Evolutionary conservation across 2,888 invertebrate genomes (phyloP).

Genomic region (Coremacera marginata): DNA sequence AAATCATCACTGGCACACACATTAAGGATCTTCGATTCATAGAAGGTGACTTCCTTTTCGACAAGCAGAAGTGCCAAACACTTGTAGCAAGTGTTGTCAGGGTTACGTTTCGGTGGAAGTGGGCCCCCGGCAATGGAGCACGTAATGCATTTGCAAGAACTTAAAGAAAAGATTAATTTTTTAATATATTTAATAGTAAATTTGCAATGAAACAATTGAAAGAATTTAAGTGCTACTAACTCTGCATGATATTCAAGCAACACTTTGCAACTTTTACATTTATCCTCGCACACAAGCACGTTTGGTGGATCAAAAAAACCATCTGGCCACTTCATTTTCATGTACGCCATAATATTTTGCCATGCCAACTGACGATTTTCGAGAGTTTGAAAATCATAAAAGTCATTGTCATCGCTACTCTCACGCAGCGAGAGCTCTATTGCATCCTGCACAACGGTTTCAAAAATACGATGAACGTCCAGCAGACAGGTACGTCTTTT

Average conservation of each 20-base stretch:
- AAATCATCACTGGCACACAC: constrained; percentile 66
- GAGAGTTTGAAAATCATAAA: constrained; percentile 65
- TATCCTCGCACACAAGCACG: constrained; percentile 61
- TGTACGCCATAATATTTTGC: constrained; percentile 66
- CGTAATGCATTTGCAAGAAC: constrained; percentile 67
- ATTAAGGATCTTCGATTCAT: constrained; percentile 66
- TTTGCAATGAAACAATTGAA: too few relatives aligned
- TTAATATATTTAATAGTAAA: too few relatives aligned
- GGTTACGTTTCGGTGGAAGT: constrained; percentile 55
- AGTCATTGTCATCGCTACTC: constrained; percentile 63
- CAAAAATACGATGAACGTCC: constrained; percentile 65
- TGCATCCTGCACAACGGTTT: constrained; percentile 64
- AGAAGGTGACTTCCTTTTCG: constrained; percentile 64
- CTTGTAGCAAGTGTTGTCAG: constrained; percentile 60
- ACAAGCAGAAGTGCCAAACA: constrained; percentile 66
- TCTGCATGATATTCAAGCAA: constrained; percentile 65
- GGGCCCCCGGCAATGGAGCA: constrained; percentile 67
- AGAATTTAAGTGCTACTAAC: constrained; percentile 53
- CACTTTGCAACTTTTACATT: constrained; percentile 64
- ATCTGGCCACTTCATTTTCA: constrained; percentile 65
- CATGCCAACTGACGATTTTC: constrained; percentile 66
- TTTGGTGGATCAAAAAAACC: constrained; percentile 64
- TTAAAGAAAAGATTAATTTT: constrained; percentile 47
- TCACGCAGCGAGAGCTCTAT: constrained; percentile 62
- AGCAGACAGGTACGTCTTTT: constrained; percentile 64